Base-by-base conservation (phyloP, 2,888 invertebrate genomes). In the Criorhina ranunculi region DNA sequence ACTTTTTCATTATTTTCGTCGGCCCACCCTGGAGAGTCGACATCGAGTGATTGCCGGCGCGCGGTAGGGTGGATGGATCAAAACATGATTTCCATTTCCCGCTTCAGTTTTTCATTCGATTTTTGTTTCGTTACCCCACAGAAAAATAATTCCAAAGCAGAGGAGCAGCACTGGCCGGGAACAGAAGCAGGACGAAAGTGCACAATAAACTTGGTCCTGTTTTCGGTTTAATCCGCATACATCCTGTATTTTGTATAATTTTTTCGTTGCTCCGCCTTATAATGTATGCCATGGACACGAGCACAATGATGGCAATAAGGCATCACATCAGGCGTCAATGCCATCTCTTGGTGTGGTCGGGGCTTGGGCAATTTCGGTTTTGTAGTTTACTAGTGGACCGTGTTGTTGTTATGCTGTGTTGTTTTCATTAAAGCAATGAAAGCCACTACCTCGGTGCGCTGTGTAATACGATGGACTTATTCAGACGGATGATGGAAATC, bases 1-100 rank as follows among this genome's bases (percentile, higher is more conserved):
- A 77, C 76, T 81, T 86, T 86, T 86, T 86, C 81, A 86, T 86
- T 86, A 86, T 86, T 66, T 77, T 77, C 59, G n/a, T 35, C 44
- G 7, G 2, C n/a, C 11, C 29, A 5, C 9, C 35, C 24, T 24
- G 24, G 24, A 24, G 24, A 24, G 15, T 5, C 51, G n/a, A 37
- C 51, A 53, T 7, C 12, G 51, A 57, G 15, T 33, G 69, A 53
- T 57, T 35, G 12, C 5, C 19, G 7, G 19, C 29, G 31, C 29
- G 15, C 44, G 11, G n/a, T n/a, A n/a, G 19, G 0, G 46, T 29
- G 42, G 35, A n/a, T 59, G 75, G 46, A 76, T 80, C 85, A 64
- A 64, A 80, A 76, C 70, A 80, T 70, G 85, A 85, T 70, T 80
- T 80, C 69, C 79, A 85, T 80, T 75, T 79, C 57, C 57, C 55